Percentiles rank a stretch among this genome's conserved stretches.
phyloP scores from a whole-genome alignment of 2,797 vertebrate genomes.

The Ambastaia sidthimunki region DNA sequence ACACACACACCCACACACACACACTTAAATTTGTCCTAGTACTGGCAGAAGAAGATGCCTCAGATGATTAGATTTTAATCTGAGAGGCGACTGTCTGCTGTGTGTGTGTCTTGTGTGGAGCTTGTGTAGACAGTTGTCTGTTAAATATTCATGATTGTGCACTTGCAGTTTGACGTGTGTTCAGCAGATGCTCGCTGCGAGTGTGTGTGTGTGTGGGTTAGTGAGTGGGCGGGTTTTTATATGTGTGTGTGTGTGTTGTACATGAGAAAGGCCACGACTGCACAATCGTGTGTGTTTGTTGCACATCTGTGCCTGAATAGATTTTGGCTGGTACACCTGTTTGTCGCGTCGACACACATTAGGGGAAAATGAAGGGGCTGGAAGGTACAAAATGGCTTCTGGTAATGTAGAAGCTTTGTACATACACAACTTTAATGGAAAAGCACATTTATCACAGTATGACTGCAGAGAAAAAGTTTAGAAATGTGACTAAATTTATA shows the following conservation, averaged over 20 bases:
- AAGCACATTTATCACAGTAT: constrained; percentile 22
- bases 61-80: constrained; percentile 50
- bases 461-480: constrained; percentile 8
- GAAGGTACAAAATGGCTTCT: constrained; percentile 40
- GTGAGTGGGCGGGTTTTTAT: not conserved
- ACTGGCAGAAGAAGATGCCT: constrained; percentile 37
- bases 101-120: constrained; percentile 75
- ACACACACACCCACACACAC: constrained; percentile 4
- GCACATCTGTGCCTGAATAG: constrained; percentile 38
- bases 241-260: constrained; percentile 24
- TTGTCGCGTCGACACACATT: constrained; percentile 30
- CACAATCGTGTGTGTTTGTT: constrained; percentile 35
- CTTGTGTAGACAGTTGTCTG: constrained; percentile 71
- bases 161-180: constrained; percentile 63
- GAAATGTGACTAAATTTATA: constrained; percentile 4
- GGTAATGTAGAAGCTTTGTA: constrained; percentile 17
- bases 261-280: constrained; percentile 23
- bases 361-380: constrained; percentile 40
- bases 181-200: constrained; percentile 35
- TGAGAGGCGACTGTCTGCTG: constrained; percentile 38
- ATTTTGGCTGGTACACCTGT: constrained; percentile 46
- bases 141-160: constrained; percentile 79
- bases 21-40: constrained; percentile 23
- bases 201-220: constrained; percentile 23
- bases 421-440: constrained; percentile 15